These are phyloP conservation scores for Biston stratarius DNA, from an alignment of 2,888 invertebrate genomes.

Conservation along the genomic window DNA sequence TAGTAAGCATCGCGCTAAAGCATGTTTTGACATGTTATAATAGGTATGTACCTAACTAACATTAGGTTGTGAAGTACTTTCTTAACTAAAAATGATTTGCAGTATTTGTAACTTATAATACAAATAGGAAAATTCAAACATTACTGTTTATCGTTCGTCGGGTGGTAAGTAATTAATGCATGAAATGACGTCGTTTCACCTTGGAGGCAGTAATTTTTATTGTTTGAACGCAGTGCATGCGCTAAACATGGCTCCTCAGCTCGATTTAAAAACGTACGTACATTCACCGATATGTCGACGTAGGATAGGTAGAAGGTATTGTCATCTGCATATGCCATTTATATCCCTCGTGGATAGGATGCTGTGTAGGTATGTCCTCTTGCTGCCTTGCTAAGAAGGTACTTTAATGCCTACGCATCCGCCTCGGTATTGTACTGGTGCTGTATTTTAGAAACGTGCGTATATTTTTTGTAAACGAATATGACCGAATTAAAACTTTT, in stretches of 20 bases:
- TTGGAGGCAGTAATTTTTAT: constrained; percentile 43
- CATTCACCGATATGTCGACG: neutral
- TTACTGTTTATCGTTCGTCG: constrained; percentile 36
- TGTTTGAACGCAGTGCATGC: constrained; percentile 24
- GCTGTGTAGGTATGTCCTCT: too few species aligned
- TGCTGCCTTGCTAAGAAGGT: too few species aligned
- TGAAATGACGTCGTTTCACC: constrained; percentile 52
- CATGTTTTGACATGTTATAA: neutral
- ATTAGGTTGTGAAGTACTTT: neutral
- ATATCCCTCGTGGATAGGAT: too few species aligned
- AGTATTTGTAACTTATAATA: neutral
- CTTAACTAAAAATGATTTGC: neutral
- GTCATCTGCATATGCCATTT: too few species aligned
- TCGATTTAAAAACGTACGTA: neutral
- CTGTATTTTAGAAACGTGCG: too few species aligned
- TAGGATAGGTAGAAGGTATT: too few species aligned
- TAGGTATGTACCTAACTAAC: too few species aligned
- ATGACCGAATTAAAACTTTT: too few species aligned
- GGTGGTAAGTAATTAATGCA: constrained; percentile 47
- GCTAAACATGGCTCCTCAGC: constrained; percentile 5
- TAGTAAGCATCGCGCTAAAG: neutral
- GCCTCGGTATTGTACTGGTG: too few species aligned
- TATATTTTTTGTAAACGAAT: too few species aligned
- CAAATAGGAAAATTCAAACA: constrained; percentile 10
- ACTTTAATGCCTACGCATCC: too few species aligned